A percentile compares a stretch with the other conserved stretches of the same genome.
Evolutionary conservation across 2,113 vertebrate species (phyloP).

Genomic region (Rousettus leschenaultii): DNA sequence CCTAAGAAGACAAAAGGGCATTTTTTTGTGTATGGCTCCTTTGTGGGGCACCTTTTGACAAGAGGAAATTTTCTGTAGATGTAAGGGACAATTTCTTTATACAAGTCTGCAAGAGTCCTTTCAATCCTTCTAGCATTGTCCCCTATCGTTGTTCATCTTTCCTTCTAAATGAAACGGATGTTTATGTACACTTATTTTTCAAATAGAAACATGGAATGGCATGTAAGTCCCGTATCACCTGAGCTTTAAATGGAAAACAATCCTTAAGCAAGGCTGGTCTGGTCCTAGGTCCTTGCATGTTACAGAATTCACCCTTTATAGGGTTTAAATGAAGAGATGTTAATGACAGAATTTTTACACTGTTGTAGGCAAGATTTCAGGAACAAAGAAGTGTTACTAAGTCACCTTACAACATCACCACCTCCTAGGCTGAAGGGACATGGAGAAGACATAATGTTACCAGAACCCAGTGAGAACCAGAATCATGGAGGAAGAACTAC

Average conservation of each 20-base stretch:
- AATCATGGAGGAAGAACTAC: neutral
- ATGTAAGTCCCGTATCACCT: neutral
- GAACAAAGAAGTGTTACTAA: neutral
- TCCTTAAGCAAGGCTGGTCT: neutral
- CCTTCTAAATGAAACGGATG: neutral
- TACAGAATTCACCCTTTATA: neutral
- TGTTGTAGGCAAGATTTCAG: neutral
- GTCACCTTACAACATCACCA: neutral
- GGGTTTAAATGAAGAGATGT: neutral
- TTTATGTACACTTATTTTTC: neutral
- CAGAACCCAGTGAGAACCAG: neutral
- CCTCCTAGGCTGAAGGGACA: neutral
- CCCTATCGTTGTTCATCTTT: neutral
- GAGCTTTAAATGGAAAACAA: neutral
- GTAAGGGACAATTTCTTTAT: neutral
- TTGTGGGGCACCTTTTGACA: neutral
- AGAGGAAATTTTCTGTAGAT: constrained; percentile 5
- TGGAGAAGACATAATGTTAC: neutral
- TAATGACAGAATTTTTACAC: neutral
- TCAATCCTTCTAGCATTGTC: neutral
- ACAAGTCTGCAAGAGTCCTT: neutral
- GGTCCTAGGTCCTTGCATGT: neutral
- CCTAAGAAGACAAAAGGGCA: constrained; percentile 72
- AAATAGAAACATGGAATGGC: neutral
- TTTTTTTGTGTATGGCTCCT: neutral